Base-by-base conservation (phyloP, 2,888 invertebrate genomes). In the Drosophila atripex region DNA sequence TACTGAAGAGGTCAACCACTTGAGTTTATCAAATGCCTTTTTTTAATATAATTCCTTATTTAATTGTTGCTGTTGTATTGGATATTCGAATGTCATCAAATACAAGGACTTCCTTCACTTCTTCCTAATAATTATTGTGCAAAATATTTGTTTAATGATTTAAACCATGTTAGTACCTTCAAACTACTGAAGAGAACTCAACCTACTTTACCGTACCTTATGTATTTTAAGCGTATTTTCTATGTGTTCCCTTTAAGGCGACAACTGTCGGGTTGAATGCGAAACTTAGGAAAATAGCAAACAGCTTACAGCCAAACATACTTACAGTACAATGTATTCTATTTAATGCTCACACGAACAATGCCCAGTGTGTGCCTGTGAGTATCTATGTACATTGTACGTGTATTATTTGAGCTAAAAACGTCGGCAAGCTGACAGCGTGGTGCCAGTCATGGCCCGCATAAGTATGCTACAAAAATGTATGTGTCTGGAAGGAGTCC, bases 351-450 rank as follows among this genome's bases (percentile, higher is more conserved):
- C 32, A 39, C 23, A 50, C 73, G 25, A 49, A 49, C 57, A 21
- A 52, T 30, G 50, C 53, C 21, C 46, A 32, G 12, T 32, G 32
- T 21, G 16, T 56, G 38, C 23, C 21, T 11, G 38, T 38, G 12
- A 51, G 8, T 58, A 18, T 30, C 30, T 52, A n/a, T 18, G 18
- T 18, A 41, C 39, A 41, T 35, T 41, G 16, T 54, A 45, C 50
- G 57, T 76, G 54, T 63, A 65, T 73, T 73, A 76, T 77, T 82
- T 82, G 87, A 74, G 72, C 85, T 80, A 70, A 80, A 84, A 82
- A 86, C 75, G 85, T 86, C 87, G 85, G 69, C 61, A 63, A 59
- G 73, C 76, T 80, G 85, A 86, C 82, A 84, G 82, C 82, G 74
- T 71, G 87, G 68, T 78, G 82, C 85, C 76, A 73, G 63, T 71